These are phyloP conservation scores for Dasypolia templi DNA, from an alignment of 2,888 invertebrate species.

Conservation along the genomic window DNA sequence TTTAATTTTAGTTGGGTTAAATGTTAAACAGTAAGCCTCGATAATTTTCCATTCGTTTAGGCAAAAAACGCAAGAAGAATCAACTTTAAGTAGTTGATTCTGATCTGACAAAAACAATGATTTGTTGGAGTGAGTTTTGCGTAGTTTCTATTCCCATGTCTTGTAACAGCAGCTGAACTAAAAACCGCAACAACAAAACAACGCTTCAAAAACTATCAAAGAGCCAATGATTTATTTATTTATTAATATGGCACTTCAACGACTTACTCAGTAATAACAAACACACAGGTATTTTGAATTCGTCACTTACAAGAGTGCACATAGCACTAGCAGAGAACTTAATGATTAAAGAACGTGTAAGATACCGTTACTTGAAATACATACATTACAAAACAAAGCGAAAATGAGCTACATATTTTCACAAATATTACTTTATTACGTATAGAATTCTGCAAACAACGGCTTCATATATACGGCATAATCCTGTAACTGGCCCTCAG, in stretches of 20 bases:
- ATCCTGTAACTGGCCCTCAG: conserved; percentile 2
- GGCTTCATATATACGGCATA: not conserved
- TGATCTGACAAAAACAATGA: no score
- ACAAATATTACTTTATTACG: not conserved
- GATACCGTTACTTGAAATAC: no score
- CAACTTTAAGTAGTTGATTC: no score
- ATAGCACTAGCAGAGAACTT: no score
- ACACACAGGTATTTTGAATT: no score
- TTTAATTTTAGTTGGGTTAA: not conserved
- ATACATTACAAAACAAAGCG: no score
- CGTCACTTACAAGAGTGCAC: no score
- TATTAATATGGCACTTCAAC: no score
- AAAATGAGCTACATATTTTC: no score
- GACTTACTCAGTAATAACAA: no score
- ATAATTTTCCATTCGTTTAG: not conserved
- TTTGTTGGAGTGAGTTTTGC: not conserved
- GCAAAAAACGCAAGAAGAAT: not conserved
- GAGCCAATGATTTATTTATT: not conserved
- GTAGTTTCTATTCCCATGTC: not conserved
- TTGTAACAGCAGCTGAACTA: not conserved
- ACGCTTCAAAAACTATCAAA: not conserved
- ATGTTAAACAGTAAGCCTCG: not conserved
- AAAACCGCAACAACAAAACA: not conserved
- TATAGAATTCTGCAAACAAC: not conserved
- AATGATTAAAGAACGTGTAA: no score